Evolutionary conservation across 2,888 invertebrate species (phyloP).

Genomic region (Phaedon cochleariae): DNA sequence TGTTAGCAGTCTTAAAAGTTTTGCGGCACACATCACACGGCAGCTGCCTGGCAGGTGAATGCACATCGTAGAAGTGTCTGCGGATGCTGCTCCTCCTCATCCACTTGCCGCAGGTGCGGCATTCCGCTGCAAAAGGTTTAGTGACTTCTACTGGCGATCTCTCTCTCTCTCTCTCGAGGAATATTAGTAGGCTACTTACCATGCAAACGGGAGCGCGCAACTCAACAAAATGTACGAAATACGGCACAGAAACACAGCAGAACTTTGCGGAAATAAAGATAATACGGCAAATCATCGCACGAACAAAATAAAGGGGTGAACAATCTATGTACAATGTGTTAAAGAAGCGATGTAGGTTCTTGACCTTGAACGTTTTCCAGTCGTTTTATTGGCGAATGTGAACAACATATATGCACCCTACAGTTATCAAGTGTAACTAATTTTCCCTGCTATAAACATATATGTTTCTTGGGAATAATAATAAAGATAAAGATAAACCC

Average conservation of each 20-base stretch:
- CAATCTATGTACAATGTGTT: slow-evolving; percentile 3
- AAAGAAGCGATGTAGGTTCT: not conserved
- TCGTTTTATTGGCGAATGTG: not conserved
- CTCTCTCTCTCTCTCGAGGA: too few species aligned
- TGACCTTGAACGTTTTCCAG: too few species aligned
- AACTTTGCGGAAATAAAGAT: slow-evolving; percentile 19
- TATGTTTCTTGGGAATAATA: too few species aligned
- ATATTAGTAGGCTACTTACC: slow-evolving; percentile 55
- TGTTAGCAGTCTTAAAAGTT: slow-evolving; percentile 54
- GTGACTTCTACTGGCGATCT: slow-evolving; percentile 35
- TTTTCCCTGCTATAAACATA: too few species aligned
- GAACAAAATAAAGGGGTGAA: slow-evolving; percentile 24
- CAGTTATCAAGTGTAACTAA: too few species aligned
- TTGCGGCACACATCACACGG: slow-evolving; percentile 54
- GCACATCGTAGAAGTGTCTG: slow-evolving; percentile 54
- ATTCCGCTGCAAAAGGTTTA: slow-evolving; percentile 52
- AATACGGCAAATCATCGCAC: slow-evolving; percentile 29
- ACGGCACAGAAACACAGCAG: slow-evolving; percentile 34
- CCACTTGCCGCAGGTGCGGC: slow-evolving; percentile 52
- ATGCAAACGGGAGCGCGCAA: slow-evolving; percentile 48
- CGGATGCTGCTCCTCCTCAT: slow-evolving; percentile 55
- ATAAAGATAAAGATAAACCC: too few species aligned
- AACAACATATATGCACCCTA: slow-evolving; percentile 2
- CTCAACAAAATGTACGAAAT: slow-evolving; percentile 33
- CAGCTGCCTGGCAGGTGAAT: slow-evolving; percentile 52